Evolutionary conservation across 2,888 invertebrate genomes (phyloP), one percentile per base, ranked within the genome.

Genomic region (Ypsolopha sequella): DNA sequence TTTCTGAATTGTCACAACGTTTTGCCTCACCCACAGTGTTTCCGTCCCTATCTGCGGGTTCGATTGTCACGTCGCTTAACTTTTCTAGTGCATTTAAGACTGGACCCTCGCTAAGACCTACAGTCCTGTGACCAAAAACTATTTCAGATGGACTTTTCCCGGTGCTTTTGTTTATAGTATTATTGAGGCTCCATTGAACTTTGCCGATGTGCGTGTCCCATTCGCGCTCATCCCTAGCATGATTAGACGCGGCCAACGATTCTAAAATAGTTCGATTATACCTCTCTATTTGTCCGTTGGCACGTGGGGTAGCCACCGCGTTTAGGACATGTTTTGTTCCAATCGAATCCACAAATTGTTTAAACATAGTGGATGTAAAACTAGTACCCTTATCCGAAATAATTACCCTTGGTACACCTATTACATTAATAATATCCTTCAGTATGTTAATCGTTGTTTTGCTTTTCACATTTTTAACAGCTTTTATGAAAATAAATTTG

Each of bases 401-500:
- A 2, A 56, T n/a, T 9, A 45, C n/a, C 36, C 44, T 50, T 7
- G 55, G 55, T 11, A n/a, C 41, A 38, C 51, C 50, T 13, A 55
- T 33, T 1, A 35, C 43, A 3, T 33, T 13, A 41, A 52, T 53
- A 4, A 50, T 45, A 36, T 53, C 51, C 6, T 34, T 49, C 44
- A 57, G 34, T 2, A 55, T 44, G 8, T 24, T 41, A 33, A 57
- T 52, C 4, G 55, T 45, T 0, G 52, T 52, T 45, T 52, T 53
- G 8, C 36, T 46, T 39, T 55, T 56, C 1, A 46, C 36, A 41
- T 51, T 52, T 14, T 39, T 50, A 7, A 54, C 53, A 2, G 55
- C 47, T 45, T 46, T 48, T 36, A 57, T 41, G 14, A 51, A 41
- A 0, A 55, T 52, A 47, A 50, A 55, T 43, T 57, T 56, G 9